phyloP scores from a whole-genome alignment of 2,797 vertebrate genomes.

The Dipus sagitta region DNA sequence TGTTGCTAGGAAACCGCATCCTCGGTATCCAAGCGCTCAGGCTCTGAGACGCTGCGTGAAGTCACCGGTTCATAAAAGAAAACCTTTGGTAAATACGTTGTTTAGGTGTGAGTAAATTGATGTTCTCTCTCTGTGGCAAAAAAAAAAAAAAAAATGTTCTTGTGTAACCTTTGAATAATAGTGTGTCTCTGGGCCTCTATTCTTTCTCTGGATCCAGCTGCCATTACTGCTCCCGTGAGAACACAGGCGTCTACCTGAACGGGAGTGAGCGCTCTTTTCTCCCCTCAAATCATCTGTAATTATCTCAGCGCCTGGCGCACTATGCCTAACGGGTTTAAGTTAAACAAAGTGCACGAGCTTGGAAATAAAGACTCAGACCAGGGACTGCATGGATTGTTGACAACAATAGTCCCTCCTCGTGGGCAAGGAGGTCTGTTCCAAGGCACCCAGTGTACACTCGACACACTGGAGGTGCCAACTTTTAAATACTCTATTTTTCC shows the following conservation, averaged over 20 bases:
- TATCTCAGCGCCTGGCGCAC: conserved; percentile 68
- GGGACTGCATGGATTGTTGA: background rate
- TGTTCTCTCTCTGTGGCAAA: conserved; percentile 68
- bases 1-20: conserved; percentile 79
- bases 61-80: conserved; percentile 79
- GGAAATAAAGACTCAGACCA: conserved; percentile 49
- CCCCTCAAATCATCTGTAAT: conserved; percentile 66
- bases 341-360: conserved; percentile 66
- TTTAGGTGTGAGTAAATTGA: conserved; percentile 81
- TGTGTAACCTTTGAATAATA: conserved; percentile 76
- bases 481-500: background rate
- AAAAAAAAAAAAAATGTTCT: too few relatives aligned
- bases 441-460: background rate
- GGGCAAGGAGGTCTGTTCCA: background rate
- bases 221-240: conserved; percentile 62
- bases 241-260: conserved; percentile 53
- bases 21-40: conserved; percentile 58
- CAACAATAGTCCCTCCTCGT: background rate
- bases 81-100: conserved; percentile 81
- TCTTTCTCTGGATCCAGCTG: conserved; percentile 65
- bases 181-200: conserved; percentile 59
- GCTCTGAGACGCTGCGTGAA: conserved; percentile 76
- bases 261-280: conserved; percentile 20
- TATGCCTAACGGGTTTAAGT: conserved; percentile 49
- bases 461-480: background rate